Percentiles rank a stretch among this genome's conserved stretches.
Conservation (phyloP, 2,113 vertebrate species). For the Mellivora capensis region DNA sequence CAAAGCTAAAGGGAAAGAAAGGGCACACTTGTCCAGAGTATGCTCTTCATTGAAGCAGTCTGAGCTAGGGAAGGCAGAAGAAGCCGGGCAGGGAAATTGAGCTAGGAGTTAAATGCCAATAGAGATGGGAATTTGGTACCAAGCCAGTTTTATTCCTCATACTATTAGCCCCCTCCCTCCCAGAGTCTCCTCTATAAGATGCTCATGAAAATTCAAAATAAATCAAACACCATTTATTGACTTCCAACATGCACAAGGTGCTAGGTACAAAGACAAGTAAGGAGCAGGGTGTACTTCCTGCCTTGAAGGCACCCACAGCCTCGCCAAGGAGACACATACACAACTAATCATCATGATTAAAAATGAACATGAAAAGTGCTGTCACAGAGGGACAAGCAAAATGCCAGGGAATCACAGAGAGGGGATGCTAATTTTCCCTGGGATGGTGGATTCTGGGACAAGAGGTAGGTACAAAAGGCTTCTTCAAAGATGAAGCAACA, state of each 20-base stretch:
- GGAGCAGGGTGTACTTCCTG: conserved; percentile 53
- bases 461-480: conserved; percentile 19
- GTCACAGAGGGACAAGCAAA: neutral
- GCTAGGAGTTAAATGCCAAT: neutral
- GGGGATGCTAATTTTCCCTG: conserved; percentile 2
- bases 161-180: neutral
- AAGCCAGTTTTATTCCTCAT: conserved; percentile 11
- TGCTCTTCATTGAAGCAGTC: neutral
- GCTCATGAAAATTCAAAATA: conserved; percentile 64
- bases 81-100: neutral
- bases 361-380: conserved; percentile 17
- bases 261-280: conserved; percentile 45
- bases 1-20: conserved; percentile 24
- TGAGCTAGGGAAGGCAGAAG: neutral
- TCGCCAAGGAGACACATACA: neutral
- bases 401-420: neutral
- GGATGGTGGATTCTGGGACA: neutral
- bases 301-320: conserved; percentile 40
- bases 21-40: neutral
- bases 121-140: neutral
- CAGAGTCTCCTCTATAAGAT: conserved; percentile 9
- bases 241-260: neutral
- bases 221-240: conserved; percentile 45
- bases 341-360: neutral
- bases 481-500: neutral